Percentiles rank a stretch among this genome's conserved stretches.
Evolutionary conservation across 2,113 vertebrate genomes (phyloP).

Genomic region (Hyperopisus bebe): DNA sequence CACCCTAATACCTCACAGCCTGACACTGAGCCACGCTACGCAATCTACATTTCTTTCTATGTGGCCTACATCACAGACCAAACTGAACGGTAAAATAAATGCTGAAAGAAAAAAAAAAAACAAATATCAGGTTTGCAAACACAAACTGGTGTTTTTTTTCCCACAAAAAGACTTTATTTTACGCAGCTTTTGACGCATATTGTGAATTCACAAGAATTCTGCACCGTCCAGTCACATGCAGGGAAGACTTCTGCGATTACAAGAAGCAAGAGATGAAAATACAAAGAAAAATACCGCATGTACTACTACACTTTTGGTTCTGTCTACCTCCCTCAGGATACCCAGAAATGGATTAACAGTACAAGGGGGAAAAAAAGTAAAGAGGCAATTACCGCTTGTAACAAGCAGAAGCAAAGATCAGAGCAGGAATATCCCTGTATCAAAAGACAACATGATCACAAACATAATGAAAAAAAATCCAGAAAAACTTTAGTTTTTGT

Average conservation of each 20-base stretch:
- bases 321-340: constrained; percentile 45
- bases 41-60: background rate
- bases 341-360: constrained; percentile 69
- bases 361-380: constrained; percentile 80
- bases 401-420: constrained; percentile 92
- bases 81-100: background rate
- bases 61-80: background rate
- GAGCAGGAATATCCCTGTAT: constrained; percentile 89
- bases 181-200: constrained; percentile 66
- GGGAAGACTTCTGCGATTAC: constrained; percentile 76
- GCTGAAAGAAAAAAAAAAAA: constrained; percentile 14
- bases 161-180: constrained; percentile 82
- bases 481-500: constrained; percentile 32
- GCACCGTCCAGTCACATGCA: constrained; percentile 77
- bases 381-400: constrained; percentile 94
- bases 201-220: constrained; percentile 78
- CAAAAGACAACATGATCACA: constrained; percentile 92
- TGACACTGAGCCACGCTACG: constrained; percentile 11
- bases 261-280: constrained; percentile 76
- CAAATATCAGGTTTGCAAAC: constrained; percentile 27
- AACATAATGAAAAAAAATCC: constrained; percentile 54
- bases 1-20: constrained; percentile 19
- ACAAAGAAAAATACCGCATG: constrained; percentile 38
- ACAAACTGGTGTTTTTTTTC: constrained; percentile 25
- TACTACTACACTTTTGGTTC: constrained; percentile 70